Base-by-base conservation (phyloP, 2,797 vertebrate genomes). In the Lepidocolaptes lacrymiger region DNA sequence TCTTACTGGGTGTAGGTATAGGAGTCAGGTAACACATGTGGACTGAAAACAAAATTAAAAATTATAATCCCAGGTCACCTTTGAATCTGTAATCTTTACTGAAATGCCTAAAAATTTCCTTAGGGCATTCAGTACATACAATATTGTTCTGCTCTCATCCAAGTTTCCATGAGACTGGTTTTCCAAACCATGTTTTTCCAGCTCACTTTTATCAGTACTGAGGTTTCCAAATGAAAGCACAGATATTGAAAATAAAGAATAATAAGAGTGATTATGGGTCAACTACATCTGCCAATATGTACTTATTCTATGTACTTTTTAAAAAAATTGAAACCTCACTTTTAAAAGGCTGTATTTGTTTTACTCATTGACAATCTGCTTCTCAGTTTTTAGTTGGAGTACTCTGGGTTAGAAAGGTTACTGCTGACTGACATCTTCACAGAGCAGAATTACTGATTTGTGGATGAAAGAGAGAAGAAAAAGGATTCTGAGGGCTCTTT, bases 301-400 rank as follows among this genome's bases (percentile, higher is more conserved):
- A 27, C 4, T 77, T 83, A 30, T 58, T 66, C 14, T 37, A 3
- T 8, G 2, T n/a, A 3, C 5, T n/a, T 62, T 62, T 8, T 28
- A 16, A 32, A 36, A 55, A 34, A 23, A 0, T 1, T 14, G 52
- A 82, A 36, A 10, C 24, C 9, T 1, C 1, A 4, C 22, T 83
- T 81, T 48, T 26, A 8, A 52, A 78, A 56, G 6, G 2, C 5
- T 56, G 0, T 44, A 67, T 85, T 89, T 85, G 7, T 69, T 79
- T 69, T 66, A 34, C 20, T 59, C 16, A 26, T 14, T 61, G 41
- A 34, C 36, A 81, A 23, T 61, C 37, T 64, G 1, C 27, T 75
- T 59, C 34, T 73, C 52, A 46, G 2, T 66, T 91, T 85, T 83
- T 36, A 68, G 12, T 16, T 76, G 37, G 22, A 56, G 7, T 54